Evolutionary conservation across 2,888 invertebrate genomes (phyloP), one percentile per base, ranked within the genome.

Genomic region (Drosophila kambysellisi): DNA sequence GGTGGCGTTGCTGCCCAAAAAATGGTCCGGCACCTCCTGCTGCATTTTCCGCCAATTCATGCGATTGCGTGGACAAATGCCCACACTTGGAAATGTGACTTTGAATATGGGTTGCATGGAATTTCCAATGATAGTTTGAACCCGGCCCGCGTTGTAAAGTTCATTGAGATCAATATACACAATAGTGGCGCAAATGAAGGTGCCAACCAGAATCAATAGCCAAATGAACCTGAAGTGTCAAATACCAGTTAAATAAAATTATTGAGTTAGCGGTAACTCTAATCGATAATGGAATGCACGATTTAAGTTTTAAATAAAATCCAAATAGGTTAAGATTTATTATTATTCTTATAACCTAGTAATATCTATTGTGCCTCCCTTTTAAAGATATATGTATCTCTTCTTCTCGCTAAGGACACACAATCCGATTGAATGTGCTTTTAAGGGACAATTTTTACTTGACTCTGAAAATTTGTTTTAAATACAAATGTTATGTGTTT

Each of bases 71-170:
- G 88, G 76, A 66, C 93, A 93, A 15, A 93, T 64, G 25, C 86
- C 93, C 48, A 93, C 82, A 5, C 92, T 88, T 5, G 93, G 93
- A 66, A 92, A 93, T 1, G 90, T 74, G 0, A 91, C 74, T 37
- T 70, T 84, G 58, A 91, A 91, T 1, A 92, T 75, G 0, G 93
- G 92, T 41, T 79, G 64, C 57, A 92, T 90, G 4, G 91, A 89
- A 63, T 92, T 88, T 54, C 89, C 91, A 25, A 93, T 90, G 9
- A 91, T 91, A 0, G 93, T 93, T 39, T 92, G 90, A 2, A 88
- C 74, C 6, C 91, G 88, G 7, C 79, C 81, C 3, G 81, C 78
- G 52, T 76, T 54, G 54, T 92, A 92, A 25, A 91, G 72, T 25
- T 81, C 83, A 8, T 80, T 77, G 4, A 92, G 81, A 51, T 91